Conservation (phyloP, 2,797 vertebrate species). For the Chromis chromis region DNA sequence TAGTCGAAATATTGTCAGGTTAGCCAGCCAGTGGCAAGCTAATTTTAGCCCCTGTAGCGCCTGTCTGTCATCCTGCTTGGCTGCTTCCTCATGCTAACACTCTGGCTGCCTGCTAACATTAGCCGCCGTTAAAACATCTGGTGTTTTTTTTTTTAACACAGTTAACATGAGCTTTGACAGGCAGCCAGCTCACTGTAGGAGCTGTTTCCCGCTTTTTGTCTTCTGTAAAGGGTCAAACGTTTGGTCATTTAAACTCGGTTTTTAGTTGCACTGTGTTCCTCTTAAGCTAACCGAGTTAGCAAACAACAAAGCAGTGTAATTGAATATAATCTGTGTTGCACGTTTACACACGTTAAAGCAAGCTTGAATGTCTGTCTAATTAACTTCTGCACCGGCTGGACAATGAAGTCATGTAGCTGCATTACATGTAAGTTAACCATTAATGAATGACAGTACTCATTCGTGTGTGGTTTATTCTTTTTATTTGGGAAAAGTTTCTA, state of each 20-base stretch:
- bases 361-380: neutral
- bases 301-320: conserved; percentile 1
- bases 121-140: conserved; percentile 46
- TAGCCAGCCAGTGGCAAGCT: conserved; percentile 37
- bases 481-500: neutral
- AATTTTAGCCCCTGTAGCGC: conserved; percentile 50
- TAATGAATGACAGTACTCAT: conserved; percentile 3
- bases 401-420: neutral
- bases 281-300: conserved; percentile 23
- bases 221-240: neutral
- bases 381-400: neutral
- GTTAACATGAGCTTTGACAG: neutral
- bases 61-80: conserved; percentile 58
- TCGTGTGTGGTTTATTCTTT: neutral
- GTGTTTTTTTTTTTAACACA: conserved; percentile 13
- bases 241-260: neutral
- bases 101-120: conserved; percentile 58
- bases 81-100: conserved; percentile 64
- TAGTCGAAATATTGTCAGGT: conserved; percentile 26
- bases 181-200: neutral
- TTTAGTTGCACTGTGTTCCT: neutral
- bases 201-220: neutral
- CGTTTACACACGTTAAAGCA: neutral
- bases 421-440: conserved; percentile 17
- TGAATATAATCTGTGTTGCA: neutral